phyloP scores from a whole-genome alignment of 2,888 invertebrate genomes.

The Lasioglossum malachurum region DNA sequence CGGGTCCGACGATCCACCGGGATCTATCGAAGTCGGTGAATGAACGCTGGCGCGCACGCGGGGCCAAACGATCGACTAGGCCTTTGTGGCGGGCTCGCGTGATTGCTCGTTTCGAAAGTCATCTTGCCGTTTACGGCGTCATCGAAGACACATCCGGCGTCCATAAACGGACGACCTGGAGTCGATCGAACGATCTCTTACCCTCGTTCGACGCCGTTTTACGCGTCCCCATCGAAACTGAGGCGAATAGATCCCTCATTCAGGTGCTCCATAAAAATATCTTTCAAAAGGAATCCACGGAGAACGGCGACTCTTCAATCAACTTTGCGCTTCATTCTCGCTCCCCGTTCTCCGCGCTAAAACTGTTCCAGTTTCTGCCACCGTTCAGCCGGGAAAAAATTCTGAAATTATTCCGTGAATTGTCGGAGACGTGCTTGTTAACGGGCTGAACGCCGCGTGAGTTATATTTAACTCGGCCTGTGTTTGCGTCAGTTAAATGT shows the following conservation, averaged over 20 bases:
- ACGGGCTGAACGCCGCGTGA: neutral
- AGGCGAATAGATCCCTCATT: neutral
- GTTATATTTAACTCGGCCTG: neutral
- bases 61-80: constrained; percentile 4
- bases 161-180: constrained; percentile 28
- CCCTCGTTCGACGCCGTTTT: constrained; percentile 17
- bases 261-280: neutral
- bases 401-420: neutral
- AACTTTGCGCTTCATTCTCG: neutral
- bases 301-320: neutral
- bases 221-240: constrained; percentile 8
- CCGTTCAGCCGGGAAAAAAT: neutral
- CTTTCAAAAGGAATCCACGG: neutral
- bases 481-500: neutral
- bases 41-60: constrained; percentile 2
- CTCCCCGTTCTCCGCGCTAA: neutral
- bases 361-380: neutral
- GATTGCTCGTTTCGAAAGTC: constrained; percentile 38
- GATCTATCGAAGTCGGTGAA: constrained; percentile 1
- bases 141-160: constrained; percentile 22
- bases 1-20: neutral
- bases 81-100: constrained; percentile 23
- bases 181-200: constrained; percentile 19
- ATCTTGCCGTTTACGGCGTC: constrained; percentile 24
- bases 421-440: neutral